phyloP scores from a whole-genome alignment of 2,797 vertebrate genomes.

The Vireo griseus region DNA sequence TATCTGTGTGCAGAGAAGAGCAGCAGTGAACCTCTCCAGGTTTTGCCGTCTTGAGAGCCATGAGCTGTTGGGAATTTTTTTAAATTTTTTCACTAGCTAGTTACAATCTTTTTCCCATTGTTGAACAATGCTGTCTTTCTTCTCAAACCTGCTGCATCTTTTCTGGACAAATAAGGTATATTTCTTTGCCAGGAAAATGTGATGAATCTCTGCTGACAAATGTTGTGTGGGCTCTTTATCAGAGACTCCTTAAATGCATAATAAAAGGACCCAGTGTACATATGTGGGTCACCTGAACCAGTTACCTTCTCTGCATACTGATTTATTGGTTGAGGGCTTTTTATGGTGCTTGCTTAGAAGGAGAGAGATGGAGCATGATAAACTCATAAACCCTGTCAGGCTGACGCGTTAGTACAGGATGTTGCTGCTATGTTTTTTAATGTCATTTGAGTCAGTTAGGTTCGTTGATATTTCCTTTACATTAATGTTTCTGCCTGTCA shows the following conservation, averaged over 20 bases:
- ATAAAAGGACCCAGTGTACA: neutral
- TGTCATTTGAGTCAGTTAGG: constrained; percentile 6
- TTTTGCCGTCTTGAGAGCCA: neutral
- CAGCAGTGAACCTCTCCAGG: neutral
- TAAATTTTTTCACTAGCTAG: neutral
- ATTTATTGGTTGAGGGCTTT: constrained; percentile 34
- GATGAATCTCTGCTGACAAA: neutral
- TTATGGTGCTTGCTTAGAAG: constrained; percentile 49
- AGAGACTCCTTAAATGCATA: constrained; percentile 24
- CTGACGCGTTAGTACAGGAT: neutral
- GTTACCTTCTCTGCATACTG: neutral
- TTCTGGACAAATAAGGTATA: neutral
- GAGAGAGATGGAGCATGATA: neutral
- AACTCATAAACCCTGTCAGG: constrained; percentile 10
- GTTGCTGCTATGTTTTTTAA: neutral
- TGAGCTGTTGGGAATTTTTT: neutral
- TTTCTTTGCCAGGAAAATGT: neutral
- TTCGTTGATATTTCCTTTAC: constrained; percentile 15
- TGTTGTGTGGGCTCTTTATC: neutral
- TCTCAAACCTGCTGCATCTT: neutral
- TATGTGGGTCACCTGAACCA: neutral
- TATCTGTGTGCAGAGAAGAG: neutral
- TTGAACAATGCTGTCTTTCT: neutral
- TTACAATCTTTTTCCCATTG: neutral
- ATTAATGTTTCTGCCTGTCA: neutral